Evolutionary conservation across 2,888 invertebrate species (phyloP), one percentile per base, ranked within the genome.

Genomic region (Terebella lapidaria): DNA sequence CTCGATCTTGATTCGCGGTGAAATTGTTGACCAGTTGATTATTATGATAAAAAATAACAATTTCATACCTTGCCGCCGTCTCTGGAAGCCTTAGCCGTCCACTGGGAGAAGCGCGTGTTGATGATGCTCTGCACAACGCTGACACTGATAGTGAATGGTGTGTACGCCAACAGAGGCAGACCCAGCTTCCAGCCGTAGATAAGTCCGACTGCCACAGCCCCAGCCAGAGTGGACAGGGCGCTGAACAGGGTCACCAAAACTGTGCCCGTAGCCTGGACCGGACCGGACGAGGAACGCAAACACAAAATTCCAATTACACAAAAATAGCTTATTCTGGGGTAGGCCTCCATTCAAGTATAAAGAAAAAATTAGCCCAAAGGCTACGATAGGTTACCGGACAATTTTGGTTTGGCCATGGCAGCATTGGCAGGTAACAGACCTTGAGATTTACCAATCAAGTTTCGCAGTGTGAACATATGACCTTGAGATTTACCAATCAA

Each of bases 151-250:
- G 82, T 74, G 2, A 85, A 61, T 1, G 85, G 85, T 1, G 84
- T 81, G 18, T 84, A 73, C 0, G 83, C 79, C 73, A 85, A 74
- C 73, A 85, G 82, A 2, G 85, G 83, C 4, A 85, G 72, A 0
- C 84, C 83, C 69, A 85, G 76, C 67, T 84, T 81, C 85, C 85
- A 85, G 64, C 82, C 79, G 57, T 78, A 80, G 59, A 79, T 66
- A 70, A 84, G 83, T 0, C 84, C 84, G 46, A 84, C 78, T 22
- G 61, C 24, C 3, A 64, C 47, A 3, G 61, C 78, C 4, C 72
- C 70, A 4, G 67, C 61, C 49, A 82, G 63, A n/a, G 75, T 75
- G n/a, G 80, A 72, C 10, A 78, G 4, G 1, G 79, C 74, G 59
- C 78, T 74, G 58, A 81, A 65, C 2, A 80, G 71, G 5, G 72